phyloP scores from a whole-genome alignment of 1,140 invertebrate genomes.

The Vanessa tameamea region DNA sequence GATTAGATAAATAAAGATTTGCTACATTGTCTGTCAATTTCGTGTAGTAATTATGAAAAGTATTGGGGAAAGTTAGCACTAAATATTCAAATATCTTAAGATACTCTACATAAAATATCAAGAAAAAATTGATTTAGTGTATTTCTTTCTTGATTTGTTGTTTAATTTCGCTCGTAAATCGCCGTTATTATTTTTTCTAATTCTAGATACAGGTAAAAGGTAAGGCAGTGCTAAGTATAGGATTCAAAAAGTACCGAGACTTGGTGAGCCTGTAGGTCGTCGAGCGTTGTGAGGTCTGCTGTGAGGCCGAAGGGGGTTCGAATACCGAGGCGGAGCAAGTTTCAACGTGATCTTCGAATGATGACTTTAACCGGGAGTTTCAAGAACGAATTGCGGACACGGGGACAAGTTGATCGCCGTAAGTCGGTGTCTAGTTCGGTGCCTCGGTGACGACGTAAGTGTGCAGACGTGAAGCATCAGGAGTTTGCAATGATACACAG shows the following conservation, averaged over 20 bases:
- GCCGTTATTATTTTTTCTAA: conserved; percentile 37
- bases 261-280: conserved; percentile 71
- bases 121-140: not conserved
- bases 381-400: conserved; percentile 62
- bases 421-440: conserved; percentile 64
- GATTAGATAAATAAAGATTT: no score
- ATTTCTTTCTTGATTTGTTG: not conserved
- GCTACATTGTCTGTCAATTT: not conserved
- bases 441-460: conserved; percentile 68
- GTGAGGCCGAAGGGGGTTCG: conserved; percentile 72
- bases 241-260: conserved; percentile 77
- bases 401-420: conserved; percentile 56
- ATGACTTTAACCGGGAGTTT: conserved; percentile 64
- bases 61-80: no score
- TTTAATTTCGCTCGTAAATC: conserved; percentile 23
- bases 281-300: conserved; percentile 69
- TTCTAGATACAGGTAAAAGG: conserved; percentile 60
- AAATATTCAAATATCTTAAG: no score
- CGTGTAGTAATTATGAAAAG: not conserved
- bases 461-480: conserved; percentile 71
- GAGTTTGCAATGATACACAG: conserved; percentile 59
- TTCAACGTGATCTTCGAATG: conserved; percentile 68
- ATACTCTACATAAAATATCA: not conserved
- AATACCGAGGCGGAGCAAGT: conserved; percentile 61
- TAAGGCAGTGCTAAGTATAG: conserved; percentile 78